A percentile compares a stretch with the other conserved stretches of the same genome.
Evolutionary conservation across 2,113 vertebrate species (phyloP).

Genomic region (Lethenteron reissneri): DNA sequence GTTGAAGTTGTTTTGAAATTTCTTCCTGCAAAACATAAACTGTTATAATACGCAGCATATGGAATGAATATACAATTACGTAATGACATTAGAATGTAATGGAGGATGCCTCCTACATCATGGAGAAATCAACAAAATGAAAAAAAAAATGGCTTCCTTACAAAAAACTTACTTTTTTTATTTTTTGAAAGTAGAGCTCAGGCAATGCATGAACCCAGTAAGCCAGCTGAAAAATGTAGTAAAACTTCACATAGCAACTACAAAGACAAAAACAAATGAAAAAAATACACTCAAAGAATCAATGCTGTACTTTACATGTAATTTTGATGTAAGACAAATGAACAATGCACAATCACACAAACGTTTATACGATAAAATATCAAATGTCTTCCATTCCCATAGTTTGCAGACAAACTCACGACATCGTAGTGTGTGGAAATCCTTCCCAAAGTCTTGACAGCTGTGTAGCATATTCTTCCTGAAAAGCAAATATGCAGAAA

Average conservation of each 20-base stretch:
- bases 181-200: constrained; percentile 94
- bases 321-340: too few species aligned
- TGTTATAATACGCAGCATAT: too few species aligned
- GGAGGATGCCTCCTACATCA: not conserved
- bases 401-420: constrained; percentile 24
- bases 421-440: constrained; percentile 61
- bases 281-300: not conserved
- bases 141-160: constrained; percentile 1
- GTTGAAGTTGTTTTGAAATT: constrained; percentile 62
- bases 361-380: too few species aligned
- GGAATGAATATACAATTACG: constrained; percentile 3
- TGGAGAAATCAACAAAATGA: constrained; percentile 2
- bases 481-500: constrained; percentile 9
- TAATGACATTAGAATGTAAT: not conserved
- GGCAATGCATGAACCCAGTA: constrained; percentile 91
- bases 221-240: constrained; percentile 82
- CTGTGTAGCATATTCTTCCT: constrained; percentile 86
- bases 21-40: constrained; percentile 43
- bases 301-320: too few species aligned
- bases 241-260: constrained; percentile 96
- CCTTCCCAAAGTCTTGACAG: constrained; percentile 81
- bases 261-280: not conserved
- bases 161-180: constrained; percentile 59
- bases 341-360: too few species aligned
- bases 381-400: too few species aligned